phyloP scores from a whole-genome alignment of 2,888 invertebrate species.

The Machimus atricapillus region DNA sequence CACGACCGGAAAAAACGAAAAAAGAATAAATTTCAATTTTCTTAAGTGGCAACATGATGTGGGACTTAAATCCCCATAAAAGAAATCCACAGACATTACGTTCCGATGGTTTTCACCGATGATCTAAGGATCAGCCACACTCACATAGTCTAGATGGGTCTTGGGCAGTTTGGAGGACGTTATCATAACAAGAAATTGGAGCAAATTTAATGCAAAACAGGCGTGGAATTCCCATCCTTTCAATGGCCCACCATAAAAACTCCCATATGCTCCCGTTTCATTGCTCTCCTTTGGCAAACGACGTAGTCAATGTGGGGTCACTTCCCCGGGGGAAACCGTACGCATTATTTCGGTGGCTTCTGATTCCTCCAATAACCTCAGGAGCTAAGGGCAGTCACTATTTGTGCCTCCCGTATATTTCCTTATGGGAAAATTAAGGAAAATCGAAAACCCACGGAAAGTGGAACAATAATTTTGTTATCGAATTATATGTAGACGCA shows the following conservation, averaged over 20 bases:
- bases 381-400: not conserved
- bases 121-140: not conserved
- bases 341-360: not conserved
- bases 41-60: not conserved
- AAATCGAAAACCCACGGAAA: not conserved
- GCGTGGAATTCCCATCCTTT: not conserved
- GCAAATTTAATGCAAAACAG: not conserved
- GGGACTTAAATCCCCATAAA: not conserved
- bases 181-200: constrained; percentile 6
- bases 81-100: not conserved
- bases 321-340: not conserved
- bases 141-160: not conserved
- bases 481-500: not conserved
- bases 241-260: not conserved
- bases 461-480: not conserved
- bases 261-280: not conserved
- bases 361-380: not conserved
- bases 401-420: not conserved
- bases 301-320: not conserved
- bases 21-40: constrained; percentile 14
- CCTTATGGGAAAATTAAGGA: not conserved
- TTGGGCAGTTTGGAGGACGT: not conserved
- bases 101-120: not conserved
- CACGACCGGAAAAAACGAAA: not conserved
- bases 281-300: not conserved